Evolutionary conservation across 2,113 vertebrate species (phyloP), one percentile per base, ranked within the genome.

Genomic region (Martes martes): DNA sequence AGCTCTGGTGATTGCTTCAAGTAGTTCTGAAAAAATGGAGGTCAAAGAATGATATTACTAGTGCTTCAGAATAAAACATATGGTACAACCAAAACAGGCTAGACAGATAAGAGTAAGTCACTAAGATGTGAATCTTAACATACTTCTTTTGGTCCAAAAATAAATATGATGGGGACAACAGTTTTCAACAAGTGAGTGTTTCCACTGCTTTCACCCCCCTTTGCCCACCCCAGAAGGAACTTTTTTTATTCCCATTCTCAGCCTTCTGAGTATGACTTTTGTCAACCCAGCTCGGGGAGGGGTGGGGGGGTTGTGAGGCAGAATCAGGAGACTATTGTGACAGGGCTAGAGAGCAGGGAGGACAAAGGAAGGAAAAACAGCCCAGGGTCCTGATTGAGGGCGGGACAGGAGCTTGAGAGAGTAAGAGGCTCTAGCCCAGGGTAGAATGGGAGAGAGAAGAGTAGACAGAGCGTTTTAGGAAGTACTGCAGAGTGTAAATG

Each of bases 141-240:
- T 7, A 91, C 33, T 63, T 92, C 61, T 61, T 95, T 52, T 45
- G 65, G 52, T 42, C 50, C 28, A 47, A 93, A 95, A 59, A 18
- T n/a, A 86, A 83, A 96, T 47, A 86, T 39, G 57, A 47, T 28
- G 11, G 61, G 47, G 59, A 82, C 52, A 87, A 47, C 24, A 45
- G 55, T 93, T 97, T 97, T 80, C 83, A 97, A 57, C 23, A 79
- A 74, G 11, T 31, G 18, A 79, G 21, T 57, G 14, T 63, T 97
- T 74, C 67, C 1, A 19, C 11, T 86, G 47, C 82, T 96, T 95
- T 11, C 21, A 76, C 7, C 7, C 26, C 33, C 3, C 16, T 95
- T 78, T 90, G 57, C 19, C 61, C 28, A 92, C 69, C 31, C 61
- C 59, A 93, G 45, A 61, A 45, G 26, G 24, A 47, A 3, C 15